phyloP scores from a whole-genome alignment of 1,140 invertebrate species.

The Temnothorax longispinosus region DNA sequence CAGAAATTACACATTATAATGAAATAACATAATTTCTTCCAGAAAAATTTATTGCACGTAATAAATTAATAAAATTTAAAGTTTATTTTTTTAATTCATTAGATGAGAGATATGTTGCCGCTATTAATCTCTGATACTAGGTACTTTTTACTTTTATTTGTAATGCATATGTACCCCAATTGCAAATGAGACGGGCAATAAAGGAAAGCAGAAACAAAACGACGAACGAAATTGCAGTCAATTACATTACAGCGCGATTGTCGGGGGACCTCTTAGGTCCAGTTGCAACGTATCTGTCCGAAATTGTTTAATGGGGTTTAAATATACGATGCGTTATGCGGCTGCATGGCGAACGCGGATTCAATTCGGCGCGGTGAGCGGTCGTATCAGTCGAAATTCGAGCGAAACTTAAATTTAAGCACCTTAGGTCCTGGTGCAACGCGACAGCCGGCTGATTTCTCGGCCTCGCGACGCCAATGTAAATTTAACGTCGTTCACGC shows the following conservation, averaged over 20 bases:
- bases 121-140: neutral
- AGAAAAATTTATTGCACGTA: neutral
- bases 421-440: neutral
- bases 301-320: slow-evolving; percentile 54
- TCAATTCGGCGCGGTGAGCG: neutral
- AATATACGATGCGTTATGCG: slow-evolving; percentile 30
- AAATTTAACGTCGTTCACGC: slow-evolving; percentile 55
- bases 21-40: neutral
- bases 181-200: neutral
- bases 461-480: slow-evolving; percentile 48
- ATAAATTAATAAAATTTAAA: neutral
- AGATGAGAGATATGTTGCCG: neutral
- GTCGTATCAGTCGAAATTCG: slow-evolving; percentile 16
- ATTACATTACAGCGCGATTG: slow-evolving; percentile 26
- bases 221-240: neutral
- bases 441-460: slow-evolving; percentile 42
- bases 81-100: neutral
- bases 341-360: neutral
- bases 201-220: slow-evolving; percentile 3
- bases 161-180: neutral
- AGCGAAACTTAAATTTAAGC: slow-evolving; percentile 43
- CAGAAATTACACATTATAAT: neutral
- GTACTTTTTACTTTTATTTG: neutral
- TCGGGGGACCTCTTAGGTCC: slow-evolving; percentile 45
- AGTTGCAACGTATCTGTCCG: slow-evolving; percentile 62